A percentile compares a stretch with the other conserved stretches of the same genome.
These are phyloP conservation scores for Notarius quadriscutis DNA, from an alignment of 2,113 vertebrate species.

Conservation along the genomic window DNA sequence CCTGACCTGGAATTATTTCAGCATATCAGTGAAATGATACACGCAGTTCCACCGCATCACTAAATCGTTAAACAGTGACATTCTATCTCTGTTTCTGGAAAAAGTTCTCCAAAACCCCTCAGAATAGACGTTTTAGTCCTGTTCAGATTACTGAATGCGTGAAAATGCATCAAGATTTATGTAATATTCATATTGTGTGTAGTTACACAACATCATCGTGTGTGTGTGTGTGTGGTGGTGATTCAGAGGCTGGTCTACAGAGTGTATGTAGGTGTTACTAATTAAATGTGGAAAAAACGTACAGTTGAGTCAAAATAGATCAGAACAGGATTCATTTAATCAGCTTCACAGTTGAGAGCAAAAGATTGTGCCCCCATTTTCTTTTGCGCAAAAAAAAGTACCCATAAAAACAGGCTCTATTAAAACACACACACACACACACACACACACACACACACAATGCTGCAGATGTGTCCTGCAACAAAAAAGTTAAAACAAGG, in stretches of 20 bases:
- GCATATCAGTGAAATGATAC: not conserved
- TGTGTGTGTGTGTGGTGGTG: not conserved
- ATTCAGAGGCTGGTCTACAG: slow-evolving; percentile 1
- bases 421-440: not conserved
- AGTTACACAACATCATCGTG: not conserved
- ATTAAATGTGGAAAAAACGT: not conserved
- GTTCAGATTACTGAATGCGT: not conserved
- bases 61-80: not conserved
- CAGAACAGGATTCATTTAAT: not conserved
- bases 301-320: not conserved
- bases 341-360: not conserved
- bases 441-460: not conserved
- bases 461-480: not conserved
- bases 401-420: not conserved
- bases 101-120: no score
- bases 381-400: not conserved
- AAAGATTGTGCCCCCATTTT: not conserved
- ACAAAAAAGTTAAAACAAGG: not conserved
- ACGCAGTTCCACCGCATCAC: not conserved
- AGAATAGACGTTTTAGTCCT: not conserved
- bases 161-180: not conserved
- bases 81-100: not conserved
- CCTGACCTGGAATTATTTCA: not conserved
- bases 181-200: not conserved
- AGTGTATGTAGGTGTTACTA: not conserved